Percentiles rank a stretch among this genome's conserved stretches.
Evolutionary conservation across 2,888 invertebrate species (phyloP).

Genomic region (Bembecia ichneumoniformis): DNA sequence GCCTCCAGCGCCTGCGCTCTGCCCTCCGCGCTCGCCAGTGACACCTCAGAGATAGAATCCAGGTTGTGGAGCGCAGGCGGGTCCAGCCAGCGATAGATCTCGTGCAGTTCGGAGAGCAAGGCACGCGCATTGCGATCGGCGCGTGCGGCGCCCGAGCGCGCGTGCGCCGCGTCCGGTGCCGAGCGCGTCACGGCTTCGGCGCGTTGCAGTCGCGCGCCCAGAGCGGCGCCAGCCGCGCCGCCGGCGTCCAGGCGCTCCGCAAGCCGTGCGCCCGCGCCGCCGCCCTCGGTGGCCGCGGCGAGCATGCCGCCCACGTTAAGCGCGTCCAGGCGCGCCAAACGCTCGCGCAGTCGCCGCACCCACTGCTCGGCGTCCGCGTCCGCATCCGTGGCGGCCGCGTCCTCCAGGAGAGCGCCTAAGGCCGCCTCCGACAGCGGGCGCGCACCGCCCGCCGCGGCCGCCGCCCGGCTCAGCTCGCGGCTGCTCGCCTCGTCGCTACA

Average conservation of each 20-base stretch:
- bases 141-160: conserved; percentile 48
- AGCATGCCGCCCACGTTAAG: conserved; percentile 86
- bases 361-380: conserved; percentile 85
- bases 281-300: conserved; percentile 77
- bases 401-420: conserved; percentile 79
- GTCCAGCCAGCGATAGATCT: conserved; percentile 52
- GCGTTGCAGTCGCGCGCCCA: conserved; percentile 27
- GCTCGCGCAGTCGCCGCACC: conserved; percentile 81
- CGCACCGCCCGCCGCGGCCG: conserved; percentile 78
- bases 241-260: conserved; percentile 77
- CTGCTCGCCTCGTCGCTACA: conserved; percentile 16
- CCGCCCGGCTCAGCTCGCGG: conserved; percentile 15
- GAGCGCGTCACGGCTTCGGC: conserved; percentile 78
- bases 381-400: conserved; percentile 89
- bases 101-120: conserved; percentile 83
- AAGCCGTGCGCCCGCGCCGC: conserved; percentile 87
- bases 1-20: conserved; percentile 39
- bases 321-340: conserved; percentile 78
- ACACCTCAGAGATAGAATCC: conserved; percentile 40
- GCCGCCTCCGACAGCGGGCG: conserved; percentile 83
- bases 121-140: conserved; percentile 89
- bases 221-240: conserved; percentile 69
- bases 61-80: conserved; percentile 41
- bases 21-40: conserved; percentile 35
- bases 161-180: conserved; percentile 32